Percentiles rank a stretch among this genome's conserved stretches.
phyloP scores from a whole-genome alignment of 2,113 vertebrate species.

The Micromys minutus region DNA sequence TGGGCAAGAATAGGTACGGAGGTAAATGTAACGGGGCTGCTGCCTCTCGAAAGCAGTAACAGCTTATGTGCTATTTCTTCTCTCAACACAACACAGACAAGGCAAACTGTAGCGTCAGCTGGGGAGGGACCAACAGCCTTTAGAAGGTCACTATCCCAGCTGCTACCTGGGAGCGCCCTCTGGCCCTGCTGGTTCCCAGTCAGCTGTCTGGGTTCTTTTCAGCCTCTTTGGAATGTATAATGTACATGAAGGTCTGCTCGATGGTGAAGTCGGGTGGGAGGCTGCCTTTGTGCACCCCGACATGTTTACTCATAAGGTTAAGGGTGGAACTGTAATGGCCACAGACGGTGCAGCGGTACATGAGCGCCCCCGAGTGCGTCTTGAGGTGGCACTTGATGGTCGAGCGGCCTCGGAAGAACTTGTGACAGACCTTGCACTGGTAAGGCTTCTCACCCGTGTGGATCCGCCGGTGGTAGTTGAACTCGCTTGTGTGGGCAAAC shows the following conservation, averaged over 20 bases:
- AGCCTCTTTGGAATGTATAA: slow-evolving; percentile 97
- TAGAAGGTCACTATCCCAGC: slow-evolving; percentile 46
- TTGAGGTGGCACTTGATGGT: slow-evolving; percentile 99
- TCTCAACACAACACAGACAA: slow-evolving; percentile 75
- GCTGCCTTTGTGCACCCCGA: slow-evolving; percentile 96
- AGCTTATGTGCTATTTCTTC: slow-evolving; percentile 78
- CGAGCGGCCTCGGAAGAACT: slow-evolving; percentile 97
- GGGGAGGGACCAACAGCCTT: slow-evolving; percentile 44
- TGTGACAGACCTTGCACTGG: slow-evolving; percentile 98
- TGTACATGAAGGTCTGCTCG: slow-evolving; percentile 99
- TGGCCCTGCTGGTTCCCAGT: slow-evolving; percentile 77
- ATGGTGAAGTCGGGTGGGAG: slow-evolving; percentile 97
- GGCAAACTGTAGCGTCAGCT: slow-evolving; percentile 62
- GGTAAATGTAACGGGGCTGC: slow-evolving; percentile 80
- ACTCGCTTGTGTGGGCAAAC: slow-evolving; percentile 98
- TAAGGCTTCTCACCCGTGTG: slow-evolving; percentile 98
- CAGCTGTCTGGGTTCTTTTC: slow-evolving; percentile 91
- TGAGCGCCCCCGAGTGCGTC: slow-evolving; percentile 97
- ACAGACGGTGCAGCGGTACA: slow-evolving; percentile 98
- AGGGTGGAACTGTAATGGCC: slow-evolving; percentile 97
- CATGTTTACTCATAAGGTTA: slow-evolving; percentile 97
- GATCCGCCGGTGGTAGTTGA: slow-evolving; percentile 98
- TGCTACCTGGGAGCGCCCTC: not conserved
- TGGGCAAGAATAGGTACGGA: slow-evolving; percentile 79
- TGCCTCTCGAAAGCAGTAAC: slow-evolving; percentile 78